Base-by-base conservation (phyloP, 1,140 invertebrate genomes). In the Fopius arisanus region DNA sequence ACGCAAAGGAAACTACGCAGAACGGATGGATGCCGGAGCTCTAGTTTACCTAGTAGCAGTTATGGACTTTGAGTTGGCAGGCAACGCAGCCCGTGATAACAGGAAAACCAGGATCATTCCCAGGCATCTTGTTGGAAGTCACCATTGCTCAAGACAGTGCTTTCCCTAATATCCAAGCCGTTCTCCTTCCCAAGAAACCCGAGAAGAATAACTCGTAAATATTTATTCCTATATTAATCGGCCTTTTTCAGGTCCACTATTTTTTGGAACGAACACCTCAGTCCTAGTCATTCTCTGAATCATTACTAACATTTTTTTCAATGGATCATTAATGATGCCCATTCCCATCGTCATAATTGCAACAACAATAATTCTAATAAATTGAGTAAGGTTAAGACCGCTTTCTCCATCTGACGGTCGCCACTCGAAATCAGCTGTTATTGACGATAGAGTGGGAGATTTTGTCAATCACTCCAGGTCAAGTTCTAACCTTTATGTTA, bases 131-230 rank as follows among this genome's bases (percentile, higher is more conserved):
- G 12, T 89, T 90, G 14, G 92, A 93, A 76, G 94, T 95, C 0
- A 94, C 93, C n/a, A 95, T 95, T 78, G 91, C 93, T 67, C 90
- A 94, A 82, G 94, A 93, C 65, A 94, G 94, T 78, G 94, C 95
- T 0, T 80, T 96, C 73, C 94, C 94, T 1, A 92, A 92, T 79
- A 95, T 96, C 71, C 91, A 94, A 77, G 90, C 92, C 23, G 90
- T 92, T 14, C 85, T 96, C 9, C 79, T 95, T 59, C 91, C 92
- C 5, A 93, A 94, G 83, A 94, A 94, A 81, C 90, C 90, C 23
- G 87, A 83, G 14, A 86, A 83, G 14, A 86, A 82, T n/a, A 68
- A 78, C 43, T 14, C 48, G 7, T 51, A 16, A 51, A 51, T 51
- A 1, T 6, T 3, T 0, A 4, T 6, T 6, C 1, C 48, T 37